phyloP scores from a whole-genome alignment of 2,113 vertebrate species.

The Pantherophis guttatus region DNA sequence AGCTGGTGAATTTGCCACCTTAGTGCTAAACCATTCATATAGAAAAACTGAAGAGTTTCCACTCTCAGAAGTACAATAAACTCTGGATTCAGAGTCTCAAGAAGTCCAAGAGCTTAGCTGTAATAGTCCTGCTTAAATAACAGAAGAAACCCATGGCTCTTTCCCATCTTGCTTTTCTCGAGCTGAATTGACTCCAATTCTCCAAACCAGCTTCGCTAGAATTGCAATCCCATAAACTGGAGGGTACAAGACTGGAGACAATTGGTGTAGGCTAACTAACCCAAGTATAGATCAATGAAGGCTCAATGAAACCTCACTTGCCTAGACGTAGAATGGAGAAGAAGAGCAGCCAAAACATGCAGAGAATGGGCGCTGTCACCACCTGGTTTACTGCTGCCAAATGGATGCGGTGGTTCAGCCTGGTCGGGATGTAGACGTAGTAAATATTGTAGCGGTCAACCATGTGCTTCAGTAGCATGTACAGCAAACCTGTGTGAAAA shows the following conservation, averaged over 20 bases:
- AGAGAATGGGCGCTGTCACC: constrained; percentile 86
- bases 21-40: background rate
- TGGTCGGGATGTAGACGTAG: constrained; percentile 92
- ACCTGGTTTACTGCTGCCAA: constrained; percentile 86
- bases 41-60: background rate
- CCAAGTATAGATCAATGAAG: background rate
- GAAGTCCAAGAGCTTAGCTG: background rate
- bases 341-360: constrained; percentile 96
- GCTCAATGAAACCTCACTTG: constrained; percentile 45
- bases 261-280: background rate
- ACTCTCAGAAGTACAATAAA: background rate
- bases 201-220: background rate
- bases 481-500: constrained; percentile 80
- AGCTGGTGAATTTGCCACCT: background rate
- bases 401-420: constrained; percentile 88
- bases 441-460: constrained; percentile 97
- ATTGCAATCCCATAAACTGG: background rate
- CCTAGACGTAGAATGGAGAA: constrained; percentile 91
- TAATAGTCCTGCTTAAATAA: background rate
- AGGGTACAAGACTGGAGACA: background rate
- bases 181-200: background rate
- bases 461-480: constrained; percentile 92
- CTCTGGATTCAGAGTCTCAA: background rate
- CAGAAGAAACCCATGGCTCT: background rate
- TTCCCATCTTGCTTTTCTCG: background rate